These are phyloP conservation scores for Accipiter virgatus DNA, from an alignment of 2,113 vertebrate genomes.

Conservation along the genomic window DNA sequence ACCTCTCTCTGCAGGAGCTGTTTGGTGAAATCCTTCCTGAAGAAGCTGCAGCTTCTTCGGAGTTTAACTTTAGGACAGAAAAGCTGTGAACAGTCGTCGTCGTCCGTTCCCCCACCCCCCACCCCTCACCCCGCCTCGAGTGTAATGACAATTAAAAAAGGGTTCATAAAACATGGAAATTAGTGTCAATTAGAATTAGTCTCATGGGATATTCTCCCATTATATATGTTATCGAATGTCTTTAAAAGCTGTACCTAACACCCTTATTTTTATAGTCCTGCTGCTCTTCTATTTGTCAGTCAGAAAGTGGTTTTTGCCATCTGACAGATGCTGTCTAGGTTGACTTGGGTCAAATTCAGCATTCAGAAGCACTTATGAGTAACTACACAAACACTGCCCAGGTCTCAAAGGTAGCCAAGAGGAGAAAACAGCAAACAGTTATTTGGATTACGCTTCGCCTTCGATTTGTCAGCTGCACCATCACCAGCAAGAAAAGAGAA, in stretches of 20 bases:
- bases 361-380: neutral
- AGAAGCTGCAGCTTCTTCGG: neutral
- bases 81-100: neutral
- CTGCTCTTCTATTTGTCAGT: neutral
- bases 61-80: neutral
- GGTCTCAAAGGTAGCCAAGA: neutral
- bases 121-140: rapidly evolving
- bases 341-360: neutral
- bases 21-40: neutral
- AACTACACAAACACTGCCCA: neutral
- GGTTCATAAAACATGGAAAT: neutral
- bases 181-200: neutral
- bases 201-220: neutral
- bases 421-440: neutral
- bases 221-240: neutral
- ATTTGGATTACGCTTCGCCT: neutral
- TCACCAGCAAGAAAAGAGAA: neutral
- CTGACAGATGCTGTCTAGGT: neutral
- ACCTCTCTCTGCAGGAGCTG: neutral
- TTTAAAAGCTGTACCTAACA: neutral
- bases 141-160: neutral
- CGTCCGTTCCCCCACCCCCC: too few species aligned
- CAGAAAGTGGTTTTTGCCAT: neutral
- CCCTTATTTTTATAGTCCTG: neutral
- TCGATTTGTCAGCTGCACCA: slow-evolving; percentile 14